These are phyloP conservation scores for Dipodomys merriami DNA, from an alignment of 2,113 vertebrate species.

Conservation along the genomic window DNA sequence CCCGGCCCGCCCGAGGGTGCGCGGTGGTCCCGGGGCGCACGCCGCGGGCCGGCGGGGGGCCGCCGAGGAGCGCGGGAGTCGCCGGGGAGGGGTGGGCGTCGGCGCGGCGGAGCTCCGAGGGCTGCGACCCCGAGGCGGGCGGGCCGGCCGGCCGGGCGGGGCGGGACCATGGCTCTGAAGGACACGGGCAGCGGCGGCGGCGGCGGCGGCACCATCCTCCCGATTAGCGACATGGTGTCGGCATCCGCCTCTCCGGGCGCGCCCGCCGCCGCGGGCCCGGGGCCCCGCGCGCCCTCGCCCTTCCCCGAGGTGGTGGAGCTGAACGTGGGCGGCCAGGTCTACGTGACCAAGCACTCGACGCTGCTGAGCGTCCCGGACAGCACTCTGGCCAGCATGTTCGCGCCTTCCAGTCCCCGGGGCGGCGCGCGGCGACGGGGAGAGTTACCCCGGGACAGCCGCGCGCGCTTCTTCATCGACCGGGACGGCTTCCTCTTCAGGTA, in stretches of 20 bases:
- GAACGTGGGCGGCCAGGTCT: constrained; percentile 94
- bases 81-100: no score
- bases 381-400: constrained; percentile 90
- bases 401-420: constrained; percentile 82
- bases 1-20: not conserved
- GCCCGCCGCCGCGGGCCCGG: constrained; percentile 69
- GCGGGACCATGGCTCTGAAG: constrained; percentile 90
- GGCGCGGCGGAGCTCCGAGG: not conserved
- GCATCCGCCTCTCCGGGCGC: constrained; percentile 86
- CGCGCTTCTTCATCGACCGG: constrained; percentile 94
- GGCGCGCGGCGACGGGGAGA: constrained; percentile 85
- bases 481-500: constrained; percentile 95
- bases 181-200: constrained; percentile 84
- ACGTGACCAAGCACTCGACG: constrained; percentile 92
- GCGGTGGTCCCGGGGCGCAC: not conserved
- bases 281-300: constrained; percentile 78
- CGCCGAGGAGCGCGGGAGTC: not conserved
- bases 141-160: not conserved
- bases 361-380: constrained; percentile 93
- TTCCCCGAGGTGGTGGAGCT: constrained; percentile 94
- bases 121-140: not conserved
- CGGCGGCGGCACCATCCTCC: constrained; percentile 85
- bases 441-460: constrained; percentile 91
- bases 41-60: not conserved
- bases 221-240: constrained; percentile 92